Conservation (phyloP, 2,113 vertebrate genomes). For the Prunella fulvescens region DNA sequence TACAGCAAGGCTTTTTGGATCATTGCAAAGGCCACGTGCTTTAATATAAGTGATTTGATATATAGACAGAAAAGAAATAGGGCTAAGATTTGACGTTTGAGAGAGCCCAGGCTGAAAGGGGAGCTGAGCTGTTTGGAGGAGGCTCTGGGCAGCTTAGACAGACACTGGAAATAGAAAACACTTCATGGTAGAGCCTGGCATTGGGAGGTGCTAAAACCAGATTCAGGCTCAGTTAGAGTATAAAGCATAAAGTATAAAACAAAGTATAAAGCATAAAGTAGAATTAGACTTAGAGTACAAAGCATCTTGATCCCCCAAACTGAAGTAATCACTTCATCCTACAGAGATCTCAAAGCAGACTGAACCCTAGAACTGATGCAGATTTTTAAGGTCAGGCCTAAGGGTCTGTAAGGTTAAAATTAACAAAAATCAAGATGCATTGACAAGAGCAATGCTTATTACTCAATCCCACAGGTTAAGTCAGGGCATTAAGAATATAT, state of each 20-base stretch:
- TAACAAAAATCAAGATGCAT: background rate
- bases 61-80: background rate
- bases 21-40: background rate
- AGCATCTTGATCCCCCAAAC: background rate
- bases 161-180: background rate
- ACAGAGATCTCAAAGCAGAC: background rate
- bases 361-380: background rate
- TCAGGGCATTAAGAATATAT: background rate
- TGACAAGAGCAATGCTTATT: background rate
- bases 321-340: background rate
- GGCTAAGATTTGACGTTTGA: background rate
- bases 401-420: background rate
- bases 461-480: background rate
- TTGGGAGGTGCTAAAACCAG: background rate
- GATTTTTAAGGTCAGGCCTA: background rate
- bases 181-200: background rate
- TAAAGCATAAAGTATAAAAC: background rate
- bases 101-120: background rate
- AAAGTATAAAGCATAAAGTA: background rate
- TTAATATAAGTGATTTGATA: background rate
- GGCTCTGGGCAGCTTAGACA: background rate
- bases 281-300: background rate
- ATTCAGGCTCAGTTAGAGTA: background rate
- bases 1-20: background rate
- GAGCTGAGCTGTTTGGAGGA: background rate